phyloP scores from a whole-genome alignment of 2,888 invertebrate species.

The Sesia apiformis region DNA sequence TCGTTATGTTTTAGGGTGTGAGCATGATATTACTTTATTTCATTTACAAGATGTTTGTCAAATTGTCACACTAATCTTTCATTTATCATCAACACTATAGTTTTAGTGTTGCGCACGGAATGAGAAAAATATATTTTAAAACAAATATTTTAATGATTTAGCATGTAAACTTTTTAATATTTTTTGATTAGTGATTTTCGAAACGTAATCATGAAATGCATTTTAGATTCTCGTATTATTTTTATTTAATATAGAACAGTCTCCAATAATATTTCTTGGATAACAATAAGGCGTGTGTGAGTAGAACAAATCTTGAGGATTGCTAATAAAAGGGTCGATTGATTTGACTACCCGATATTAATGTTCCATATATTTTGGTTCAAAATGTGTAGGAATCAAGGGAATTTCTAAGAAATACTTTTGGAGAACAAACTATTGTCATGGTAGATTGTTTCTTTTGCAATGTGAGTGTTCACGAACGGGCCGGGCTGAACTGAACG shows the following conservation, averaged over 20 bases:
- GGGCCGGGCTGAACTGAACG: constrained; percentile 54
- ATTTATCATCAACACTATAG: background rate
- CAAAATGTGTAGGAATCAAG: background rate
- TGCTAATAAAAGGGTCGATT: too few relatives aligned
- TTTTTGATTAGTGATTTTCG: background rate
- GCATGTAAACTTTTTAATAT: too few relatives aligned
- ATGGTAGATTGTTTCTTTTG: constrained; percentile 74
- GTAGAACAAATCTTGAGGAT: too few relatives aligned
- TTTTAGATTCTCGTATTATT: background rate
- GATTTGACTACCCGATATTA: too few relatives aligned
- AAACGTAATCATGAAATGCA: background rate
- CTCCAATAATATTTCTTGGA: constrained; percentile 66
- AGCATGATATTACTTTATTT: too few relatives aligned
- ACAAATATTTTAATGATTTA: too few relatives aligned
- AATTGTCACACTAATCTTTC: too few relatives aligned
- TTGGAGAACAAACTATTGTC: constrained; percentile 72
- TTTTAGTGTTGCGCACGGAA: too few relatives aligned
- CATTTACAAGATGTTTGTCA: too few relatives aligned
- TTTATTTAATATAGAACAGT: constrained; percentile 6
- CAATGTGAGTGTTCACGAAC: constrained; percentile 60
- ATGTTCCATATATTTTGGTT: background rate
- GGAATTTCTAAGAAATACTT: constrained; percentile 49
- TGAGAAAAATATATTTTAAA: too few relatives aligned
- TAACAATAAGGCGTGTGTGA: background rate
- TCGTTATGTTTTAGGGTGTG: too few relatives aligned